Percentiles rank a stretch among this genome's conserved stretches.
phyloP scores from a whole-genome alignment of 2,113 vertebrate genomes.

The Ochotona curzoniae region DNA sequence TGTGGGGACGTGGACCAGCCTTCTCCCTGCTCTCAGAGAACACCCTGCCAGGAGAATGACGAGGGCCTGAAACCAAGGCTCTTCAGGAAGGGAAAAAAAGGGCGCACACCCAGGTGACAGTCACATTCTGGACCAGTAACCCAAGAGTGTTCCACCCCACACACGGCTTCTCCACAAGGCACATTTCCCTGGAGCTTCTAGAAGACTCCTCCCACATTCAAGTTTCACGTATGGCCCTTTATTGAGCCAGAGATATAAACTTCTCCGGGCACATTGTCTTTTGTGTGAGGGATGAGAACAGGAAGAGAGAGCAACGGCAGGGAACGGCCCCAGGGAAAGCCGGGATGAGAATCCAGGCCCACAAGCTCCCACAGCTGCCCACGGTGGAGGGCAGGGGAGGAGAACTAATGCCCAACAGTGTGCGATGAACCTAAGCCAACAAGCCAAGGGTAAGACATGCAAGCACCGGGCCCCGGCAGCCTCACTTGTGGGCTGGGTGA shows the following conservation, averaged over 20 bases:
- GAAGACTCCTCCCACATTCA: background rate
- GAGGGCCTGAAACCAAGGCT: background rate
- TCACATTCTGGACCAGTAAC: background rate
- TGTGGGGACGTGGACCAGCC: background rate
- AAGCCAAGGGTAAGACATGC: background rate
- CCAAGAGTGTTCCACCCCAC: background rate
- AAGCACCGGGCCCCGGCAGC: background rate
- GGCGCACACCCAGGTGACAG: too few relatives aligned
- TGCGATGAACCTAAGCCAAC: background rate
- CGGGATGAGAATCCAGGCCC: background rate
- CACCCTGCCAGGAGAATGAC: background rate
- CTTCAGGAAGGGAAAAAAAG: background rate
- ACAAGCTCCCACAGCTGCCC: accelerated
- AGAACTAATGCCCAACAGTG: background rate
- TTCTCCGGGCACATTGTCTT: too few relatives aligned
- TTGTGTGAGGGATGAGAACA: too few relatives aligned
- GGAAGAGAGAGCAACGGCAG: background rate
- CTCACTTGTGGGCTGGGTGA: background rate
- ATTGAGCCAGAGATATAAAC: too few relatives aligned
- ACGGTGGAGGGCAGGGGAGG: accelerated
- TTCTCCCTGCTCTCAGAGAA: background rate
- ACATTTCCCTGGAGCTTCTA: too few relatives aligned
- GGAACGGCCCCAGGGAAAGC: background rate
- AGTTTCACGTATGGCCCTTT: background rate
- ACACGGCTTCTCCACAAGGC: too few relatives aligned